Evolutionary conservation across 2,888 invertebrate genomes (phyloP), one percentile per base, ranked within the genome.

Genomic region (Ormyrus labotus): DNA sequence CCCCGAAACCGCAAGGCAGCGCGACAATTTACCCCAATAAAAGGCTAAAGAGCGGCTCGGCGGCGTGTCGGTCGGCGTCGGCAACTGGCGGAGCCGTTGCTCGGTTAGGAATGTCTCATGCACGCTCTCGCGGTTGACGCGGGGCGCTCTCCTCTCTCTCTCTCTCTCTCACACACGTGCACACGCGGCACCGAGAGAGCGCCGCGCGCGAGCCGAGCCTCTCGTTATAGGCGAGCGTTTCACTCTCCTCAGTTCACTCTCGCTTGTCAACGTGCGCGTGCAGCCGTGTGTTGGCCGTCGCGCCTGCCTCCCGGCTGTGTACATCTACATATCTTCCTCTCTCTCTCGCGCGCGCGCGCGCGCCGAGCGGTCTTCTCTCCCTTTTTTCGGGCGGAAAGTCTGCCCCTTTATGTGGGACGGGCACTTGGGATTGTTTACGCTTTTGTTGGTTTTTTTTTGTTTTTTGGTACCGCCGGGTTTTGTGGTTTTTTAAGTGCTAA

Each of bases 191-290:
- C 19, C 45, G 74, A 63, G 64, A 57, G 51, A 65, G 71, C 55
- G 69, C 57, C 67, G 61, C 67, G 63, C 13, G 51, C 48, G 47
- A 58, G 53, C n/a, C 61, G 73, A 68, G 48, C 65, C 65, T 77
- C 64, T 68, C 72, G 72, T 67, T 61, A 70, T 61, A 70, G 64
- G 60, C 72, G 70, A n/a, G 34, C 60, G 75, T 79, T 81, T 82
- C 83, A 83, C 82, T 84, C 85, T 85, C 77, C 86, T 88, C 89
- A 88, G 87, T 89, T 86, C 85, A 86, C 86, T 87, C 86, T 84
- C 84, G 87, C 86, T 87, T 87, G 87, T 86, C 88, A 87, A 85
- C 87, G 86, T 84, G 85, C 85, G 84, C 85, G 84, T 84, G 84
- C 84, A 84, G 67, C 80, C 82, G 69, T 65, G 60, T 72, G 63